Percentiles rank a stretch among this genome's conserved stretches.
phyloP scores from a whole-genome alignment of 2,888 invertebrate species.

The Pedicia rivosa region DNA sequence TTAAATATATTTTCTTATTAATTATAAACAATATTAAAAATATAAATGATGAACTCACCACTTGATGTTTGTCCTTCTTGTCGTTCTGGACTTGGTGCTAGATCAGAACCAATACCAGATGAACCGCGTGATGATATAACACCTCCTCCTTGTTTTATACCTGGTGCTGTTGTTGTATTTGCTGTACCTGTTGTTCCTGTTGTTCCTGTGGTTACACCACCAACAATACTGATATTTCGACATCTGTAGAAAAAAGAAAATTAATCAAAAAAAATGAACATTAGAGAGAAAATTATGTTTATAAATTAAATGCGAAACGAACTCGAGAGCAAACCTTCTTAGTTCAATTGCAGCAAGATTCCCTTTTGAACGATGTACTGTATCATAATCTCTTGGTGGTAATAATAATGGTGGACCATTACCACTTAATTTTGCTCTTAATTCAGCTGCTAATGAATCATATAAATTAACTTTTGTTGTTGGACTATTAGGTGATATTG shows the following conservation, averaged over 20 bases:
- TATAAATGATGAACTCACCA: conserved; percentile 21
- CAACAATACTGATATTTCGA: conserved; percentile 27
- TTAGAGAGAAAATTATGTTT: background rate
- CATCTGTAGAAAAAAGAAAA: conserved; percentile 13
- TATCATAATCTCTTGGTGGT: conserved; percentile 90
- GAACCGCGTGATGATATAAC: conserved; percentile 63
- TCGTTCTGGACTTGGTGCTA: conserved; percentile 69
- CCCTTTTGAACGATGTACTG: conserved; percentile 57
- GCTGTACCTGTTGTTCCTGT: conserved; percentile 30
- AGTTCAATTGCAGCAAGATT: conserved; percentile 58
- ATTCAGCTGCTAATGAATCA: conserved; percentile 81
- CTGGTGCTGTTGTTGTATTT: conserved; percentile 28
- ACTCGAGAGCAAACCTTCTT: conserved; percentile 28
- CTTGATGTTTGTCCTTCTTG: conserved; percentile 31
- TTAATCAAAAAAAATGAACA: background rate
- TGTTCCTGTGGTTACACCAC: conserved; percentile 22
- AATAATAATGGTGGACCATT: conserved; percentile 62
- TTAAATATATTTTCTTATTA: too few relatives aligned
- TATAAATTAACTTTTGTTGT: conserved; percentile 56
- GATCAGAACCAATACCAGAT: conserved; percentile 77
- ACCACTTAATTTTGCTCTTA: conserved; percentile 55
- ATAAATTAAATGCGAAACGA: too few relatives aligned
- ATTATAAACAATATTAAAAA: background rate
- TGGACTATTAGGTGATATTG: conserved; percentile 21
- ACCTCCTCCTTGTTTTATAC: conserved; percentile 32